Evolutionary conservation across 1,140 invertebrate genomes (phyloP).

Genomic region (Micrasema longulum): DNA sequence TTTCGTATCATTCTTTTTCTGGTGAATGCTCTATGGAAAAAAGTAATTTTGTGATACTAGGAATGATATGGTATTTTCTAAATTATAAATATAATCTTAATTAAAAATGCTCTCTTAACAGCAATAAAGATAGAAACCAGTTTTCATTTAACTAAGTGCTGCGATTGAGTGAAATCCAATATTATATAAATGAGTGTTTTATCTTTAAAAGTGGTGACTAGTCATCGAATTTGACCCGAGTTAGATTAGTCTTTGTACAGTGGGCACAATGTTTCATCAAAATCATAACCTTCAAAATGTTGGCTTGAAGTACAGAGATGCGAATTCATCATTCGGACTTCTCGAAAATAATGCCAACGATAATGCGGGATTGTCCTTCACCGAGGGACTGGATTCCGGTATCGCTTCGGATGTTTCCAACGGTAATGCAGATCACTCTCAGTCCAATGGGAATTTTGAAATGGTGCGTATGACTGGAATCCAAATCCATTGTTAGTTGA

Average conservation of each 20-base stretch:
- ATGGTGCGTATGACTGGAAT: not conserved
- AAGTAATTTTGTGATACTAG: no score
- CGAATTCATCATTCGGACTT: not conserved
- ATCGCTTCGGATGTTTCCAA: slow-evolving; percentile 32
- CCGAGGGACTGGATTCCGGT: slow-evolving; percentile 16
- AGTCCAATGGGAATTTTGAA: slow-evolving; percentile 12
- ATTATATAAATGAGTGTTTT: not conserved
- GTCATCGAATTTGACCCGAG: not conserved
- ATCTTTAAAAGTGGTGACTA: not conserved
- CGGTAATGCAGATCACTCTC: slow-evolving; percentile 9
- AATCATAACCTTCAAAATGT: slow-evolving; percentile 21
- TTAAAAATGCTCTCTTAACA: no score
- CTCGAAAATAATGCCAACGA: slow-evolving; percentile 20
- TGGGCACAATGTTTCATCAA: slow-evolving; percentile 3
- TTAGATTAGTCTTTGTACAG: not conserved
- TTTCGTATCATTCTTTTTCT: no score
- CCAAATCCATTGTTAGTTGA: not conserved
- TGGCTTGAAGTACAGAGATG: not conserved
- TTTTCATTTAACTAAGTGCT: not conserved
- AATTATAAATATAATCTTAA: no score
- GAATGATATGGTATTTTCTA: no score
- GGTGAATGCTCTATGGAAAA: no score
- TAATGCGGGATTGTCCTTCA: not conserved
- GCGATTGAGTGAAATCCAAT: not conserved
- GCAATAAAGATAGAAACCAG: no score